These are phyloP conservation scores for Bujurquina vittata DNA, from an alignment of 2,113 vertebrate genomes.

Conservation along the genomic window DNA sequence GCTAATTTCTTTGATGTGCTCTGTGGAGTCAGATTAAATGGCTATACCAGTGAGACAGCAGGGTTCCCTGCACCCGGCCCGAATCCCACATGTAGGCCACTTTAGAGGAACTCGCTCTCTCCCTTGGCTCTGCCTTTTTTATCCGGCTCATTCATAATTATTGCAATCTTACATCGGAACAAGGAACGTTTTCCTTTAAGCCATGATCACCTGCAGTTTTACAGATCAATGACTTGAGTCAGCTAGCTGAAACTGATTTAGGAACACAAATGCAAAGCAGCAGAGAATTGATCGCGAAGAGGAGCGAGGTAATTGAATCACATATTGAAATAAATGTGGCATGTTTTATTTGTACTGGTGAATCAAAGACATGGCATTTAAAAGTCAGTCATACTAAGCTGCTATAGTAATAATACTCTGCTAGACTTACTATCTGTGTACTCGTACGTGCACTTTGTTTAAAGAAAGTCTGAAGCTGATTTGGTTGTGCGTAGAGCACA, in stretches of 20 bases:
- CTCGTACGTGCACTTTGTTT: not conserved
- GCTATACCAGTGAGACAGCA: not conserved
- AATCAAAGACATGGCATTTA: conserved; percentile 4
- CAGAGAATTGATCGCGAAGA: not conserved
- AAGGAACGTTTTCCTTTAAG: not conserved
- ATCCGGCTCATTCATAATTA: not conserved
- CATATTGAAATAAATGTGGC: conserved; percentile 10
- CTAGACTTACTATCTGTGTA: not conserved
- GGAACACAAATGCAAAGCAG: conserved; percentile 1
- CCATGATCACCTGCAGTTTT: not conserved
- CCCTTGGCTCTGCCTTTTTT: not conserved
- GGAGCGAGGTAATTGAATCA: not conserved
- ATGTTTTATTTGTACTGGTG: not conserved
- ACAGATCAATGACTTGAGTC: not conserved
- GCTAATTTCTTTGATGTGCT: conserved; percentile 41
- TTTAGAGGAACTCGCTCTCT: not conserved
- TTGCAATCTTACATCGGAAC: not conserved
- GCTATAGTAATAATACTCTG: not conserved
- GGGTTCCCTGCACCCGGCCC: not conserved
- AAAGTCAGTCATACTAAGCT: conserved; percentile 4
- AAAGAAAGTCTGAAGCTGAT: not conserved
- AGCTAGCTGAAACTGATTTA: not conserved
- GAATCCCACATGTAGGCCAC: conserved; percentile 3
- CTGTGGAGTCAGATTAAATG: conserved; percentile 25
- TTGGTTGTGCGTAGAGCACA: not conserved